Evolutionary conservation across 2,797 vertebrate species (phyloP).

Genomic region (Macropus fuliginosus): DNA sequence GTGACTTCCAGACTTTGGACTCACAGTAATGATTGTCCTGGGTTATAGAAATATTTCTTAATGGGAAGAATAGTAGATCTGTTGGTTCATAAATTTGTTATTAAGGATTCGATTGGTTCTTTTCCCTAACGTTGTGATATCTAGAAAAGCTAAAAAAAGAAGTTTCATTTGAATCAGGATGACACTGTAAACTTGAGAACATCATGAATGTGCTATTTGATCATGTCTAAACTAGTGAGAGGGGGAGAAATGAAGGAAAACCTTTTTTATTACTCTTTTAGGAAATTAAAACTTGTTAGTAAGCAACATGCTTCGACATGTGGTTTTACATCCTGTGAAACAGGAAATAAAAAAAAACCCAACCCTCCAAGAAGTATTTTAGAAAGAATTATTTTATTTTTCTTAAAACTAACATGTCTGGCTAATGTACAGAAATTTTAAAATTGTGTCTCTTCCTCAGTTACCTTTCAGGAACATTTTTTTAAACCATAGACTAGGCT

Average conservation of each 20-base stretch:
- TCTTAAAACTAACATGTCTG: neutral
- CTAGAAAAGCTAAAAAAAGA: conserved; percentile 38
- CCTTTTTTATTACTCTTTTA: conserved; percentile 24
- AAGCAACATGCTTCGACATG: conserved; percentile 48
- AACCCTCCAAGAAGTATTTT: conserved; percentile 32
- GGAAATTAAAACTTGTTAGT: conserved; percentile 50
- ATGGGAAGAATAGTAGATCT: neutral
- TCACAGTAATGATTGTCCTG: accelerated
- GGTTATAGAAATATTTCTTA: neutral
- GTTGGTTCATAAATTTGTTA: conserved; percentile 11
- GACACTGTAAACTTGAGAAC: conserved; percentile 50
- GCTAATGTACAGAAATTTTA: conserved; percentile 32
- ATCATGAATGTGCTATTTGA: neutral
- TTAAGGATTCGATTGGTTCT: conserved; percentile 15
- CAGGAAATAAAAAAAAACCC: conserved; percentile 63
- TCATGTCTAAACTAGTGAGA: neutral
- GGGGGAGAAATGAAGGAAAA: conserved; percentile 36
- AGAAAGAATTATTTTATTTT: conserved; percentile 48
- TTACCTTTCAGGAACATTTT: conserved; percentile 31
- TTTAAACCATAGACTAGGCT: neutral
- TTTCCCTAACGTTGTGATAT: neutral
- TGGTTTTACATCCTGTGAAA: conserved; percentile 73
- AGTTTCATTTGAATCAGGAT: conserved; percentile 53
- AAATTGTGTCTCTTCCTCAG: neutral
- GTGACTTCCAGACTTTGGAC: neutral